Base-by-base conservation (phyloP, 1,140 invertebrate species). In the Calycopis cecrops region DNA sequence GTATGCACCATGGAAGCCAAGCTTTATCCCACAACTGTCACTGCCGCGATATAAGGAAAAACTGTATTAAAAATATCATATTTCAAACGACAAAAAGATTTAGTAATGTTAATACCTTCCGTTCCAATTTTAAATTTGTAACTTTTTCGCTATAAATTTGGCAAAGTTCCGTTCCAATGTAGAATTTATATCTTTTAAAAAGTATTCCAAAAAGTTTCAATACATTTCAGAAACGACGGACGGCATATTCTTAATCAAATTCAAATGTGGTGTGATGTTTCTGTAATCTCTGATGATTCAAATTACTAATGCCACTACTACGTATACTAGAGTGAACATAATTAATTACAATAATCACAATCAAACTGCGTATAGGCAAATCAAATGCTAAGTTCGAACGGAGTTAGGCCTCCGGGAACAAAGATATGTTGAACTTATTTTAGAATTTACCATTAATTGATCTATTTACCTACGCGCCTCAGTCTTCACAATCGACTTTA, bases 401-500 rank as follows among this genome's bases (percentile, higher is more conserved):
- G 40, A 18, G 40, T 44, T 44, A 44, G 40, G 40, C 35, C 9
- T 40, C 21, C 37, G n/a, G 37, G 12, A 57, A 53, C 14, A 40
- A 40, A 48, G 53, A 67, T 58, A 63, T 59, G 47, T 61, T 48
- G 10, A 55, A 52, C 35, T 42, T 44, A 59, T 38, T 66, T 47
- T 65, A 57, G 18, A 42, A 44, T 51, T 51, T 52, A 62, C 34
- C 50, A 48, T 65, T 52, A 67, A 52, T 59, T 60, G 50, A 59
- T 59, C 48, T 63, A 67, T 65, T 77, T 72, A 71, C 62, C 65
- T 73, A 69, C 54, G 48, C 50, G 76, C 67, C 64, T 75, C 71
- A 73, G 69, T 78, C 73, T 75, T 72, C 75, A 56, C 62, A 65
- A 60, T 74, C 66, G 50, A 57, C 70, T 63, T 64, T 63, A 78